A percentile compares a stretch with the other conserved stretches of the same genome.
Evolutionary conservation across 1,140 invertebrate species (phyloP).

Genomic region (Scaptodrosophila lebanonensis): DNA sequence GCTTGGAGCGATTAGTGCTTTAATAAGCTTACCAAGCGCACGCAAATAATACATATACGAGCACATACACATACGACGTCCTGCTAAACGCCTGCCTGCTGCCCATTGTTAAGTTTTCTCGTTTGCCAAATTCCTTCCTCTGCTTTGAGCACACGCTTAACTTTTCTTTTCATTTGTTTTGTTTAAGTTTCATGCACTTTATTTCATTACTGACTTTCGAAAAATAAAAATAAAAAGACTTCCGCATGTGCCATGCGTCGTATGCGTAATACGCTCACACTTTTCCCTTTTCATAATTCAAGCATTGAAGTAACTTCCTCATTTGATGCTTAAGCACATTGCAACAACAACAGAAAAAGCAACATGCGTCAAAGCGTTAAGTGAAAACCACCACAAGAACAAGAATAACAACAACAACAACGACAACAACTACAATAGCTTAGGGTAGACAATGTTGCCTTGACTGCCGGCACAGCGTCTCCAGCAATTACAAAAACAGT

Average conservation of each 20-base stretch:
- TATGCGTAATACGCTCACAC: background rate
- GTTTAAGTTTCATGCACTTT: background rate
- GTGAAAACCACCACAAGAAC: constrained; percentile 3
- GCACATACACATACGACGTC: background rate
- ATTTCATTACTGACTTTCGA: no score
- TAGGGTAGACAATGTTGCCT: background rate
- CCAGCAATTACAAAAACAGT: no score
- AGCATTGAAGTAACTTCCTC: constrained; percentile 36
- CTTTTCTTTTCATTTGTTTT: background rate
- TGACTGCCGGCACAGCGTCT: background rate
- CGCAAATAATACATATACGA: constrained; percentile 6
- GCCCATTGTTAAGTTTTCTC: constrained; percentile 32
- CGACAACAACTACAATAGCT: constrained; percentile 7
- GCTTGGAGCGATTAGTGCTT: constrained; percentile 25
- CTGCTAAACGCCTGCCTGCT: no score
- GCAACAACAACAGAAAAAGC: no score
- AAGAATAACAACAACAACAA: constrained; percentile 22
- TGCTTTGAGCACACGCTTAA: background rate
- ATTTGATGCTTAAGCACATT: constrained; percentile 22
- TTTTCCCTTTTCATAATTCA: background rate
- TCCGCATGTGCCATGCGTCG: constrained; percentile 1
- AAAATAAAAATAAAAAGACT: no score
- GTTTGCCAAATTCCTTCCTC: no score
- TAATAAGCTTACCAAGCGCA: constrained; percentile 42
- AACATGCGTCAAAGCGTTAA: no score